Evolutionary conservation across 2,888 invertebrate genomes (phyloP), one percentile per base, ranked within the genome.

Genomic region (Dorcus hopei): DNA sequence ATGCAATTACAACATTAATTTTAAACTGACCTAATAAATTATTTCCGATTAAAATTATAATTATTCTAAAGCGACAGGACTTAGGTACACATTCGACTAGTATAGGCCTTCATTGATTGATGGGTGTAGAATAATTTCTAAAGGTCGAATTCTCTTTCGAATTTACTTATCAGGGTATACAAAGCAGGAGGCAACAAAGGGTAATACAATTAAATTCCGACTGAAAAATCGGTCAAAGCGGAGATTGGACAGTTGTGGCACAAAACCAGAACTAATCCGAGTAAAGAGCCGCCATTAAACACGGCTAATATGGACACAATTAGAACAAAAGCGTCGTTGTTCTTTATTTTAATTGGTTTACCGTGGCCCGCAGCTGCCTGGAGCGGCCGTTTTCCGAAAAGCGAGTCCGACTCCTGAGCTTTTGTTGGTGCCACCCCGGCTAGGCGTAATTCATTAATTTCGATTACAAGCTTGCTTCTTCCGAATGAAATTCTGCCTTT

Each of bases 291-390:
- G 58, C 65, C 66, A 66, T 67, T 68, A 71, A 69, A 68, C 62
- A 61, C 59, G 61, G 61, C 63, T 69, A 70, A 70, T 70, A 66
- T 66, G 66, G 66, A 68, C 61, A 69, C 70, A 71, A 71, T 72
- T 72, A 70, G 67, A 68, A 69, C 68, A 67, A 72, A 70, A 71
- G 70, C 66, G 56, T 62, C 64, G 61, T 61, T 62, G 68, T 70
- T 70, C 70, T 71, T 71, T 69, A 68, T 66, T 70, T 70, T 72
- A 73, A 72, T 72, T 73, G 70, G 70, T 71, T 72, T 70, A 71
- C 65, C 65, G 66, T 63, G 68, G 65, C 57, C 67, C 65, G 60
- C 65, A 65, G 69, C 69, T 67, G 71, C 65, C 66, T 61, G 63
- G 68, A 65, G 66, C 59, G 65, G 57, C 67, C 64, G 64, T 68